Conservation (phyloP, 2,113 vertebrate species). For the Oplegnathus fasciatus region DNA sequence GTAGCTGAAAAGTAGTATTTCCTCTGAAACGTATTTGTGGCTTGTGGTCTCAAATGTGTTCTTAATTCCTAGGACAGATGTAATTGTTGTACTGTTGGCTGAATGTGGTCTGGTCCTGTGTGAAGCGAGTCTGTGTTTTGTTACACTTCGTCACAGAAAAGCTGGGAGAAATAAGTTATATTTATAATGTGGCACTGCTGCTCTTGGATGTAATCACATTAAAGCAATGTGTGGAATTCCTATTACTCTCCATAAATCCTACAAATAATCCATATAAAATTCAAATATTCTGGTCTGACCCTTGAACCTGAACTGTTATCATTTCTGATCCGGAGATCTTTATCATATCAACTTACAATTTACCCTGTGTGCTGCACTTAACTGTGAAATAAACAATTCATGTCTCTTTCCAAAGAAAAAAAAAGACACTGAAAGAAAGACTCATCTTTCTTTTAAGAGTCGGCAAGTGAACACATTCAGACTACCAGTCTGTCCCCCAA, state of each 20-base stretch:
- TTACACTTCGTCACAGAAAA: slow-evolving; percentile 59
- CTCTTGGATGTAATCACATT: slow-evolving; percentile 31
- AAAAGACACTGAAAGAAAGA: slow-evolving; percentile 14
- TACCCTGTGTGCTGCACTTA: slow-evolving; percentile 4
- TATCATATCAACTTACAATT: slow-evolving; percentile 11
- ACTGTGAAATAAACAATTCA: slow-evolving; percentile 18
- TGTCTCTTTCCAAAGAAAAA: background rate
- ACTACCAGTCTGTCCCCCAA: slow-evolving; percentile 4
- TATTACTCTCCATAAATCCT: slow-evolving; percentile 35
- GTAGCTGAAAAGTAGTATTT: slow-evolving; percentile 55
- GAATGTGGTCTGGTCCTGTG: slow-evolving; percentile 54
- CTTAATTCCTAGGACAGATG: slow-evolving; percentile 70
- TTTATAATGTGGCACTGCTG: slow-evolving; percentile 22
- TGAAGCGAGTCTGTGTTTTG: slow-evolving; percentile 57
- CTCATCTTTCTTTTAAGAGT: background rate
- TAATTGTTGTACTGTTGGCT: slow-evolving; percentile 66
- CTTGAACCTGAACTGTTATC: slow-evolving; percentile 15
- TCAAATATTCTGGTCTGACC: slow-evolving; percentile 21
- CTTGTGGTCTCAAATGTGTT: slow-evolving; percentile 72
- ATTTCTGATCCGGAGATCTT: slow-evolving; percentile 17
- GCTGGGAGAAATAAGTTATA: slow-evolving; percentile 32
- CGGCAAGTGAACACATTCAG: slow-evolving; percentile 31
- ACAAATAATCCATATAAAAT: slow-evolving; percentile 28
- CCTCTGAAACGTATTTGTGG: slow-evolving; percentile 58
- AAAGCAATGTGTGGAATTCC: slow-evolving; percentile 33